Conservation (phyloP, 2,113 vertebrate species). For the Lutjanus erythropterus region DNA sequence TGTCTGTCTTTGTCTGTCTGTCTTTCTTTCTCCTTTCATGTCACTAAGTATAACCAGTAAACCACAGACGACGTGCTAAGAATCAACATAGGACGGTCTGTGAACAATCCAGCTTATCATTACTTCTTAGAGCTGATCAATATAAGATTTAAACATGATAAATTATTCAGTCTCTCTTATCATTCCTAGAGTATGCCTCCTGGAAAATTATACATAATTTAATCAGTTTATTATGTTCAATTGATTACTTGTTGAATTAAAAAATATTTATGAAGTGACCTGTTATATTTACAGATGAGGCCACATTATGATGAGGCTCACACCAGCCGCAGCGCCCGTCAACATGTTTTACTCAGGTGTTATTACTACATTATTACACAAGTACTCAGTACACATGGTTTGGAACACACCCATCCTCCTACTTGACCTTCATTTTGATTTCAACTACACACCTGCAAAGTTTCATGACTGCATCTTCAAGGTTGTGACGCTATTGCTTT, state of each 20-base stretch:
- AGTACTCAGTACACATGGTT: no score
- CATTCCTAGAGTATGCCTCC: not conserved
- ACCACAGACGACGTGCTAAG: not conserved
- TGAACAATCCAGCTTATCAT: not conserved
- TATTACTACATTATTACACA: no score
- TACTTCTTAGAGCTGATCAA: not conserved
- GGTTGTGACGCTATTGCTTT: no score
- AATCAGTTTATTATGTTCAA: not conserved
- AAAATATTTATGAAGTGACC: not conserved
- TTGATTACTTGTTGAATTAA: not conserved
- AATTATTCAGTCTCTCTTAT: slow-evolving; percentile 7
- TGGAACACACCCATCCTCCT: no score
- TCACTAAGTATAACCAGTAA: slow-evolving; percentile 8
- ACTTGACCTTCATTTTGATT: no score
- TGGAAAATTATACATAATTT: no score
- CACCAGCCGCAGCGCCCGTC: no score
- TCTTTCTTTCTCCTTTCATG: slow-evolving; percentile 28
- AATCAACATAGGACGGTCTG: not conserved
- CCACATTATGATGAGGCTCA: no score
- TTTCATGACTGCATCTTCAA: no score
- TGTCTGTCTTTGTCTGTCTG: slow-evolving; percentile 48
- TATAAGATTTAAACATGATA: not conserved
- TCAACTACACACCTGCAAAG: no score
- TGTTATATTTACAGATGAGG: no score
- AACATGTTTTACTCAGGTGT: no score